Percentiles rank a stretch among this genome's conserved stretches.
These are phyloP conservation scores for Heliothis virescens DNA, from an alignment of 1,140 invertebrate species.

Conservation along the genomic window DNA sequence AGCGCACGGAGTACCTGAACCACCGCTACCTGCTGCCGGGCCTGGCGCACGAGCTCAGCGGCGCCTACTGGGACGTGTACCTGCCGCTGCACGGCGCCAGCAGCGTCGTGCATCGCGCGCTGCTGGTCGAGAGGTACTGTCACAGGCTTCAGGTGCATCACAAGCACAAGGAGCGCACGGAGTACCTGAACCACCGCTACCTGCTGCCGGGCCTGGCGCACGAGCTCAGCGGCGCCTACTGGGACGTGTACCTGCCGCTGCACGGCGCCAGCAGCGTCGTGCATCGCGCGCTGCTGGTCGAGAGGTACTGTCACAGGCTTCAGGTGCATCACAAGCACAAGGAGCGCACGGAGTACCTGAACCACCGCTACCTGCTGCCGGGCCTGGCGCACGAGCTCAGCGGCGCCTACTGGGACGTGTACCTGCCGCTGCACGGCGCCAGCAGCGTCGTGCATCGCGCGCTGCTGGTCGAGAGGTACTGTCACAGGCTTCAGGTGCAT, in stretches of 20 bases:
- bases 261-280: constrained; percentile 92
- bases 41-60: too few relatives aligned
- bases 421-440: constrained; percentile 93
- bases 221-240: constrained; percentile 91
- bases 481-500: neutral
- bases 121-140: too few relatives aligned
- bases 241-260: constrained; percentile 95
- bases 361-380: constrained; percentile 88
- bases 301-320: constrained; percentile 86
- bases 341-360: constrained; percentile 89
- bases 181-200: too few relatives aligned
- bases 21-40: too few relatives aligned
- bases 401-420: constrained; percentile 93
- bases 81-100: too few relatives aligned
- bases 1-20: too few relatives aligned
- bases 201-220: constrained; percentile 89
- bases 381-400: constrained; percentile 90
- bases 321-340: too few relatives aligned
- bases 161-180: too few relatives aligned
- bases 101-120: too few relatives aligned
- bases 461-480: constrained; percentile 92
- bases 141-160: too few relatives aligned
- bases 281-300: constrained; percentile 94
- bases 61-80: too few relatives aligned
- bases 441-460: constrained; percentile 93